Conservation (phyloP, 2,888 invertebrate genomes). For the Notodonta dromedarius region DNA sequence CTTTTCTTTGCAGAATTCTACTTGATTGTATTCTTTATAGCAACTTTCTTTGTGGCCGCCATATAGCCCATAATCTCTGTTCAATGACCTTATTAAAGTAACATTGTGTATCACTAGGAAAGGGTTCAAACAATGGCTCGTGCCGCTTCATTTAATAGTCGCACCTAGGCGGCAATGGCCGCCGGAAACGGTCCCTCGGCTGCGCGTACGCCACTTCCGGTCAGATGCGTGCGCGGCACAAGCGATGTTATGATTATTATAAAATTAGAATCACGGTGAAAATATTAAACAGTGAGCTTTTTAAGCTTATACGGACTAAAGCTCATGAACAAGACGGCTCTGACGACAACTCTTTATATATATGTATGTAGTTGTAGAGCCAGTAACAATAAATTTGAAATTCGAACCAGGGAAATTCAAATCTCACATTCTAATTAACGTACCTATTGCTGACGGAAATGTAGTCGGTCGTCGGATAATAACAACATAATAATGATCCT, state of each 20-base stretch:
- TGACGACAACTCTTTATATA: too few relatives aligned
- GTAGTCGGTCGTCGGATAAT: too few relatives aligned
- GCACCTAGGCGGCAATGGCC: conserved; percentile 56
- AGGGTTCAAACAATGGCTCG: conserved; percentile 65
- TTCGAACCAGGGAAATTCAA: too few relatives aligned
- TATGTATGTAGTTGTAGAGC: too few relatives aligned
- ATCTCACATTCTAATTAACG: too few relatives aligned
- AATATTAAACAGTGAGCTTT: conserved; percentile 40
- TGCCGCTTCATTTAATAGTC: conserved; percentile 73
- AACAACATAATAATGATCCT: too few relatives aligned
- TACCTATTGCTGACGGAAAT: too few relatives aligned
- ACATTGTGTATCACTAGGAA: conserved; percentile 53
- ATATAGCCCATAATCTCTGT: conserved; percentile 45
- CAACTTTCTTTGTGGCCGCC: background rate
- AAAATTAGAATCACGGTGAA: conserved; percentile 55
- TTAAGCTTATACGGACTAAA: conserved; percentile 11
- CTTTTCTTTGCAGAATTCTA: background rate
- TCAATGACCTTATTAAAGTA: conserved; percentile 59
- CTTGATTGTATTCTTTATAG: background rate
- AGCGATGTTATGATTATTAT: conserved; percentile 60
- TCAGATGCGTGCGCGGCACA: conserved; percentile 65
- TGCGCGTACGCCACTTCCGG: conserved; percentile 71
- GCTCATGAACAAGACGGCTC: too few relatives aligned
- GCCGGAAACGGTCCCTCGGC: conserved; percentile 66
- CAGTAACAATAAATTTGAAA: too few relatives aligned